Percentiles rank a stretch among this genome's conserved stretches.
phyloP scores from a whole-genome alignment of 2,888 invertebrate species.

The Lydus trimaculatus region DNA sequence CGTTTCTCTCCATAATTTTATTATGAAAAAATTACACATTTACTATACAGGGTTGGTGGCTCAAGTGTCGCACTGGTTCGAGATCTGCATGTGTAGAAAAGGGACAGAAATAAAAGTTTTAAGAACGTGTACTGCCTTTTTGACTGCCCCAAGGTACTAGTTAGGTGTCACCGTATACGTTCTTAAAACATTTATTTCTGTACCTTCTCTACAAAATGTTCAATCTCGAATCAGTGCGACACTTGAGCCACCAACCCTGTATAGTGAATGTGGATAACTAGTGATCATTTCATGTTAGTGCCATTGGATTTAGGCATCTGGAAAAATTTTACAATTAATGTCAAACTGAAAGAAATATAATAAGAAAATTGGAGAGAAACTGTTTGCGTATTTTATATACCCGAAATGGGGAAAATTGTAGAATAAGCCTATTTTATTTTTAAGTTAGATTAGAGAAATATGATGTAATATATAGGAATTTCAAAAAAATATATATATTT shows the following conservation, averaged over 20 bases:
- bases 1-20: slow-evolving; percentile 25
- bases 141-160: no score
- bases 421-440: slow-evolving; percentile 7
- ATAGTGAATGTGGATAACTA: slow-evolving; percentile 29
- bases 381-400: slow-evolving; percentile 17
- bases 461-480: slow-evolving; percentile 8
- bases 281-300: slow-evolving; percentile 35
- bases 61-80: no score
- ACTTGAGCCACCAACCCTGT: no score
- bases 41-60: no score
- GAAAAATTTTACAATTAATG: slow-evolving; percentile 10
- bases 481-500: slow-evolving; percentile 2
- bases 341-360: background rate
- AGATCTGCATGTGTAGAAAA: no score
- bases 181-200: no score
- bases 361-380: slow-evolving; percentile 11
- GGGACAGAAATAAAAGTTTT: no score
- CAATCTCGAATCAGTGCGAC: no score
- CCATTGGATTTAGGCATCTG: slow-evolving; percentile 31
- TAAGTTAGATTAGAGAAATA: slow-evolving; percentile 14
- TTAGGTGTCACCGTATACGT: no score
- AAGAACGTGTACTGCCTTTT: no score
- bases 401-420: background rate
- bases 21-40: slow-evolving; percentile 36
- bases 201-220: no score